A percentile compares a stretch with the other conserved stretches of the same genome.
Conservation (phyloP, 92 coral and sea anemone genomes). For the Parazoanthus swiftii region DNA sequence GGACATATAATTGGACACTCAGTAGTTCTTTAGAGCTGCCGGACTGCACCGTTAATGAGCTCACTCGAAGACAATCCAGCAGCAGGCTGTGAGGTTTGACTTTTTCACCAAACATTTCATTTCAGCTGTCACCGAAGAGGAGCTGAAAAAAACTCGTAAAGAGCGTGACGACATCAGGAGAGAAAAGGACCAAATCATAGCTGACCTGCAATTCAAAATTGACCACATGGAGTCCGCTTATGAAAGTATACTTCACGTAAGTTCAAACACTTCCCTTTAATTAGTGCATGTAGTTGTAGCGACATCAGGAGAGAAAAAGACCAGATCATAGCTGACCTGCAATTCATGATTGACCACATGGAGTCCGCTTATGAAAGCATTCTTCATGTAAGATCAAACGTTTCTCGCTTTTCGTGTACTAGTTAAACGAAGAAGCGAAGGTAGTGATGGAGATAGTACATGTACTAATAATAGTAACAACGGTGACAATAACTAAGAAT, state of each 20-base stretch:
- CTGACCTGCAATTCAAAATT: constrained; percentile 93
- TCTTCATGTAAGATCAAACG: constrained; percentile 77
- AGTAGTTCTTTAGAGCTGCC: too few relatives aligned
- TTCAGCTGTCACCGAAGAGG: constrained; percentile 88
- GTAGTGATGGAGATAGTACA: not conserved
- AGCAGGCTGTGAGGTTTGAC: not conserved
- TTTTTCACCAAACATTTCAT: not conserved
- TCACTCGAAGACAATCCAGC: not conserved
- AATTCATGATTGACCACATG: constrained; percentile 95
- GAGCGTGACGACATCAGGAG: constrained; percentile 92
- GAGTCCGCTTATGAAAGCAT: constrained; percentile 98
- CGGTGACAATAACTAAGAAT: too few relatives aligned
- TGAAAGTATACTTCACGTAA: constrained; percentile 95
- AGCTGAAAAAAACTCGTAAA: constrained; percentile 76
- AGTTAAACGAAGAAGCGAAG: not conserved
- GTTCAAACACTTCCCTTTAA: constrained; percentile 23
- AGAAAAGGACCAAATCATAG: constrained; percentile 91
- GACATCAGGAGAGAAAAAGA: constrained; percentile 30
- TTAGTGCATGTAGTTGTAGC: too few relatives aligned
- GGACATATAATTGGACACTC: too few relatives aligned
- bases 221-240: constrained; percentile 98
- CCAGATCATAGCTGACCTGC: constrained; percentile 90
- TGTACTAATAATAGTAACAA: too few relatives aligned
- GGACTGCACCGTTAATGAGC: too few relatives aligned
- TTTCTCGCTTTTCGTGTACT: not conserved